Conservation (phyloP, 2,888 invertebrate genomes). For the Eupeodes luniger region DNA sequence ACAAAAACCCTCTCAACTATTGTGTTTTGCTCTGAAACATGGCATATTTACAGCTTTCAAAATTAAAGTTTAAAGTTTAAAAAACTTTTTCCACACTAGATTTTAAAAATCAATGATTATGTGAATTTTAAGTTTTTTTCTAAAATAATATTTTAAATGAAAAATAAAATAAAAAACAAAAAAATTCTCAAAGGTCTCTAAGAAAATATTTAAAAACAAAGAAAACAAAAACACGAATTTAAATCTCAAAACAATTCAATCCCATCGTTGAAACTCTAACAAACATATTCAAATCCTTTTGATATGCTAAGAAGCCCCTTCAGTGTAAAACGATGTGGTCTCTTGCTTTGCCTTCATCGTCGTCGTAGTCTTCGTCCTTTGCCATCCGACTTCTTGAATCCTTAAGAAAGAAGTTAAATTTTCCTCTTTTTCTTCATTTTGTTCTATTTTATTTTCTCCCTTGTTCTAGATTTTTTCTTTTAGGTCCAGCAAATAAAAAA, state of each 20-base stretch:
- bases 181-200: no score
- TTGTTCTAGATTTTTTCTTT: background rate
- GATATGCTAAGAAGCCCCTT: slow-evolving; percentile 60
- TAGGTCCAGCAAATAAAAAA: background rate
- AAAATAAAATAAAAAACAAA: no score
- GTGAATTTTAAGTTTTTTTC: no score
- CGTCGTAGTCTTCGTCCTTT: slow-evolving; percentile 1
- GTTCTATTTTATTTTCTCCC: background rate
- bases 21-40: no score
- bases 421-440: background rate
- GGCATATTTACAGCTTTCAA: no score
- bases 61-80: no score
- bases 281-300: slow-evolving; percentile 72
- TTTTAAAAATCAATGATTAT: no score
- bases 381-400: slow-evolving; percentile 47
- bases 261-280: slow-evolving; percentile 18
- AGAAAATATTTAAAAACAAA: no score
- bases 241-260: slow-evolving; percentile 40
- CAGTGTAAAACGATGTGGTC: slow-evolving; percentile 48
- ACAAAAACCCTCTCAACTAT: no score
- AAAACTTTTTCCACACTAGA: no score
- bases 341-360: slow-evolving; percentile 16
- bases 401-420: background rate
- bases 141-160: no score
- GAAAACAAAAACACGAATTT: no score